Conservation (phyloP, 2,888 invertebrate species). For the Caenorhabditis sp. region DNA sequence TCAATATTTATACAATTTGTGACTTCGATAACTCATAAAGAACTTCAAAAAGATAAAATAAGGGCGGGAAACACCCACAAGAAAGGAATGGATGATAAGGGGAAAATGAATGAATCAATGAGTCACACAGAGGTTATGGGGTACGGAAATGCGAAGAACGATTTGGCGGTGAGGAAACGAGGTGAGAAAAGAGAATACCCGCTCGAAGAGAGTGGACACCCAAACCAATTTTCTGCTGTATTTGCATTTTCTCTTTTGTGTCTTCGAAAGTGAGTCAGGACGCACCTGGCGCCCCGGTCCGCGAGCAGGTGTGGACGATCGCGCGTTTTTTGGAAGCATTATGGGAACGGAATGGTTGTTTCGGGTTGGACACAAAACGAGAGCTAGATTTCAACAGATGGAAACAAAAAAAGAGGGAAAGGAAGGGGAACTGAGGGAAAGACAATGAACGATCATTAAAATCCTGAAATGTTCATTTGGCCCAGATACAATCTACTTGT, state of each 20-base stretch:
- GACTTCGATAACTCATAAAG: constrained; percentile 4
- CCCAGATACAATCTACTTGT: constrained; percentile 24
- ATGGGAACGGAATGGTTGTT: constrained; percentile 32
- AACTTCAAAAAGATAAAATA: constrained; percentile 2
- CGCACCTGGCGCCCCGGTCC: constrained; percentile 62
- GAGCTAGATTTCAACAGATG: constrained; percentile 51
- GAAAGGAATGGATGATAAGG: constrained; percentile 5
- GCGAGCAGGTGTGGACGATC: constrained; percentile 53
- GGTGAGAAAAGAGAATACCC: constrained; percentile 43
- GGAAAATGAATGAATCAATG: constrained; percentile 17
- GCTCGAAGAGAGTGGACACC: constrained; percentile 52
- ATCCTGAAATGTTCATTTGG: constrained; percentile 28
- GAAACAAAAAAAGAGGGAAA: constrained; percentile 25
- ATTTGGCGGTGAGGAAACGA: constrained; percentile 1
- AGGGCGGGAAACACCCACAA: constrained; percentile 19
- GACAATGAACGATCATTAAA: constrained; percentile 2
- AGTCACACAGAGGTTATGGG: constrained; percentile 55
- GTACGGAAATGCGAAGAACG: constrained; percentile 49
- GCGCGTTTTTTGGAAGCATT: constrained; percentile 35
- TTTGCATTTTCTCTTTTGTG: constrained; percentile 65
- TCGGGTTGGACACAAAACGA: constrained; percentile 8
- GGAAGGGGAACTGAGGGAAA: constrained; percentile 15
- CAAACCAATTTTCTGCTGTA: constrained; percentile 20
- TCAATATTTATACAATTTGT: constrained; percentile 48
- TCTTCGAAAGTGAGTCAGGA: constrained; percentile 57